Evolutionary conservation across 2,888 invertebrate species (phyloP), one percentile per base, ranked within the genome.

Genomic region (Adelphocoris suturalis): DNA sequence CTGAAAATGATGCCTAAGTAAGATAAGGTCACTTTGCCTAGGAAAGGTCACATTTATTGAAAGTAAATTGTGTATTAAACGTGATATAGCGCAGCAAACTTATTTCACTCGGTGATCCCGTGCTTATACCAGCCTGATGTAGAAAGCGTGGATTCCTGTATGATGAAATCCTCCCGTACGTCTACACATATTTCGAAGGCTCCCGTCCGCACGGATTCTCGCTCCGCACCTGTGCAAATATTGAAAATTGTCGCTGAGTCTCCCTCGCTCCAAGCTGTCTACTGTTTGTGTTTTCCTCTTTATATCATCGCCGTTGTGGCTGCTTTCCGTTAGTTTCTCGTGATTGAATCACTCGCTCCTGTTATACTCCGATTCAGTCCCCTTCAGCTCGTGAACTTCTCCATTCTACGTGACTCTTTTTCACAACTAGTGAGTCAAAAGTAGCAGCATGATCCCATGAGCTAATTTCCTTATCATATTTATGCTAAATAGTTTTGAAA

Each of bases 191-290:
- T 23, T 68, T 68, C 27, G 27, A 27, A 23, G 68, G 68, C 0
- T 68, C 61, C 23, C 78, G 14, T 16, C 47, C 7, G 78, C 78
- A 46, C 78, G 78, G 78, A 78, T 78, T 78, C 78, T 47, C 46
- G 78, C 78, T 46, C 46, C 52, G 27, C 82, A 82, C 82, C 82
- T 82, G 82, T 47, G 48, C 82, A 82, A 82, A 82, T 82, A 82
- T 82, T 82, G 82, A 52, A 52, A 82, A 28, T 82, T 82, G 46
- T 52, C 82, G 14, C 52, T 37, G 37, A 37, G 82, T 82, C 82
- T 48, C 47, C 48, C n/a, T 52, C 27, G 52, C 13, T 47, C n/a
- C 23, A 47, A 14, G 48, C 81, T 48, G 81, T 81, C 28, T 78
- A 13, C 78, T 14, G 46, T 80, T 46, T 46, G 78, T 47, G n/a